phyloP scores from a whole-genome alignment of 1,140 invertebrate genomes.

The Macrotrachela quadricornifera region DNA sequence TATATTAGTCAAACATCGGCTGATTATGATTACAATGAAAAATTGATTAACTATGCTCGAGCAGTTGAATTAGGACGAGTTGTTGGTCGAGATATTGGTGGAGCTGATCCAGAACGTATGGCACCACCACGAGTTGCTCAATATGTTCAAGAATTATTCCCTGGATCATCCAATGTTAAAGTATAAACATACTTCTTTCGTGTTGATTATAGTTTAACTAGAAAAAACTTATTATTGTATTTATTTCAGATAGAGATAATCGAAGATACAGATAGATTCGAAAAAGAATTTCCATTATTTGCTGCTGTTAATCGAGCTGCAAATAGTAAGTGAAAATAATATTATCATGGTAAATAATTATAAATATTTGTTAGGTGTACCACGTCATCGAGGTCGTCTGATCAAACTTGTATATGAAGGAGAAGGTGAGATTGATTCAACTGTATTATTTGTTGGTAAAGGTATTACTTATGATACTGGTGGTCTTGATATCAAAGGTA shows the following conservation, averaged over 20 bases:
- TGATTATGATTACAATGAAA: background rate
- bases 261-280: constrained; percentile 41
- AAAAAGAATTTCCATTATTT: constrained; percentile 64
- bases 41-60: background rate
- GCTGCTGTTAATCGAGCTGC: constrained; percentile 70
- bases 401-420: constrained; percentile 2
- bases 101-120: constrained; percentile 79
- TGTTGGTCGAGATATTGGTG: constrained; percentile 51
- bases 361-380: background rate
- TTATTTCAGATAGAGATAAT: constrained; percentile 42
- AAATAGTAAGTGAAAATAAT: constrained; percentile 31
- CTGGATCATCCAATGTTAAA: background rate
- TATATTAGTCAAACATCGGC: background rate
- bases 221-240: background rate
- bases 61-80: constrained; percentile 7
- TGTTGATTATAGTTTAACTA: too few relatives aligned
- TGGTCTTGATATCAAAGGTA: constrained; percentile 52
- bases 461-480: constrained; percentile 61
- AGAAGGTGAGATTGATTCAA: constrained; percentile 42
- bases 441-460: constrained; percentile 72
- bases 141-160: constrained; percentile 51
- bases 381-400: constrained; percentile 4
- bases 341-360: too few relatives aligned
- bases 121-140: constrained; percentile 53
- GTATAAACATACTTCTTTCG: background rate